Evolutionary conservation across 2,113 vertebrate genomes (phyloP).

Genomic region (Odocoileus virginianus): DNA sequence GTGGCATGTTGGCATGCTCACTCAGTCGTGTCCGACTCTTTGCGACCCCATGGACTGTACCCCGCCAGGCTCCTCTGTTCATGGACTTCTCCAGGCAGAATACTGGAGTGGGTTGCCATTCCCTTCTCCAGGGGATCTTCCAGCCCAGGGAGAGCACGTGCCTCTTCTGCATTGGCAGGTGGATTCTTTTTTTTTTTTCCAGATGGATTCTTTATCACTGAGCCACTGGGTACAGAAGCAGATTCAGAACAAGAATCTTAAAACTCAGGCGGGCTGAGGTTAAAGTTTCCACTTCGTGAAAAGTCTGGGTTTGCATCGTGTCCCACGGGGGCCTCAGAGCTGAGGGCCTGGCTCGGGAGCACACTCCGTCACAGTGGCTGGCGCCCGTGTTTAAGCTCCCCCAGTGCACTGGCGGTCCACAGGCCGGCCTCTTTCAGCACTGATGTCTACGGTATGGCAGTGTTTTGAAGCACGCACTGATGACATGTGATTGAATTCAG

Average conservation of each 20-base stretch:
- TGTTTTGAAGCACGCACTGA: slow-evolving; percentile 34
- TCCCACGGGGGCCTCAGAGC: neutral
- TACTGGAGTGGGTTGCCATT: neutral
- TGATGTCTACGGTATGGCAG: slow-evolving; percentile 19
- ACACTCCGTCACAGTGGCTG: neutral
- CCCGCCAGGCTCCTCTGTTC: neutral
- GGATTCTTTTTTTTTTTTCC: neutral
- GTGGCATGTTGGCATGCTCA: neutral
- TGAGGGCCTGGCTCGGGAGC: neutral
- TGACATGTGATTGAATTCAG: slow-evolving; percentile 60
- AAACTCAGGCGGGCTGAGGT: neutral
- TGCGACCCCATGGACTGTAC: neutral
- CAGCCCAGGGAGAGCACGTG: neutral
- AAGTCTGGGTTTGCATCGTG: neutral
- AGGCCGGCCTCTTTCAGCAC: neutral
- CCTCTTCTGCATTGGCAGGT: neutral
- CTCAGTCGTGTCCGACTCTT: neutral
- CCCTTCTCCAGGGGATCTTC: neutral
- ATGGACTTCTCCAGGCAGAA: neutral
- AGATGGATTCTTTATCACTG: neutral
- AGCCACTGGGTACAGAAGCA: neutral
- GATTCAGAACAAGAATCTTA: neutral
- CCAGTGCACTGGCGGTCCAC: slow-evolving; percentile 35
- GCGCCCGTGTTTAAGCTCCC: neutral
- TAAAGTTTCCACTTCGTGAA: neutral